Evolutionary conservation across 2,888 invertebrate species (phyloP).

Genomic region (Tuta absoluta): DNA sequence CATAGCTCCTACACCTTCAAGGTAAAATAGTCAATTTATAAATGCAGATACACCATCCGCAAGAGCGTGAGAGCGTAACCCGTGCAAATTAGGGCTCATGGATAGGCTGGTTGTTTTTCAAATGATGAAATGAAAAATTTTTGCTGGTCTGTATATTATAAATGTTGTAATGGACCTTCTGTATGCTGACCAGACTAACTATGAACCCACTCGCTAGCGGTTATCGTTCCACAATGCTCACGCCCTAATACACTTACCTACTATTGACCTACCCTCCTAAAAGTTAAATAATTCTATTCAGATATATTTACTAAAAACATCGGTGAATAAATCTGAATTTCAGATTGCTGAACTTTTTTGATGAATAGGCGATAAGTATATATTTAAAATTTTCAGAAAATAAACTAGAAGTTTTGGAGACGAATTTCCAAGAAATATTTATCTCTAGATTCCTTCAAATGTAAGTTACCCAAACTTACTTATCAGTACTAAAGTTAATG

Average conservation of each 20-base stretch:
- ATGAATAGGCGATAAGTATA: neutral
- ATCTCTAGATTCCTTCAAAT: neutral
- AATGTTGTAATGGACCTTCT: too few relatives aligned
- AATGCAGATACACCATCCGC: too few relatives aligned
- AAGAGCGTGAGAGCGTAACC: too few relatives aligned
- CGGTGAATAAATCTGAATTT: neutral
- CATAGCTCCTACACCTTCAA: slow-evolving; percentile 93
- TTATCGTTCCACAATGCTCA: too few relatives aligned
- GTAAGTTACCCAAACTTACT: neutral
- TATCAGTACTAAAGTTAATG: neutral
- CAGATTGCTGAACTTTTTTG: neutral
- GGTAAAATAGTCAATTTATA: too few relatives aligned
- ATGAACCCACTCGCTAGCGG: too few relatives aligned
- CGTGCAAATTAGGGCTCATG: too few relatives aligned
- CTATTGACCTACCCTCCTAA: neutral
- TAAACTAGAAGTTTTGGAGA: neutral
- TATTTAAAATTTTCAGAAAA: neutral
- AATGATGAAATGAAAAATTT: too few relatives aligned
- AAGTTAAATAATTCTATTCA: neutral
- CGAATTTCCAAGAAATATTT: neutral
- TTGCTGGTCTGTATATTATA: too few relatives aligned
- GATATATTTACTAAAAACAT: neutral
- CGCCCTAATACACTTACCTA: too few relatives aligned
- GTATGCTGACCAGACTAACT: too few relatives aligned
- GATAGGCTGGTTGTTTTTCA: too few relatives aligned